These are phyloP conservation scores for Sarcophaga subvicina DNA, from an alignment of 2,888 invertebrate genomes.

Conservation along the genomic window DNA sequence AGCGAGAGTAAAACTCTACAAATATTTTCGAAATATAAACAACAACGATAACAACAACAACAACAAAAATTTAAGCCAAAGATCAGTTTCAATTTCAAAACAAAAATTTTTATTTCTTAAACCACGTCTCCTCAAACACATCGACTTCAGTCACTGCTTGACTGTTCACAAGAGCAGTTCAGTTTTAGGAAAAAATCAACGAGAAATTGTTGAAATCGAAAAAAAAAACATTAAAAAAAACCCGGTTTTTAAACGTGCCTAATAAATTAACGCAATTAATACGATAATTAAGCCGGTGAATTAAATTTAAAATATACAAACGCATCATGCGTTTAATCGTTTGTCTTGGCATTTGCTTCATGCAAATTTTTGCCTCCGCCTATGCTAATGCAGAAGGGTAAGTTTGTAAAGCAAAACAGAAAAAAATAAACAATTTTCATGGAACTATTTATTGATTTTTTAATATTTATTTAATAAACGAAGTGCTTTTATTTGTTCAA, in stretches of 20 bases:
- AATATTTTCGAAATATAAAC: neutral
- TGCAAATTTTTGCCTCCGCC: slow-evolving; percentile 49
- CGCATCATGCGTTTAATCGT: slow-evolving; percentile 46
- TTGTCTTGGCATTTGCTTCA: slow-evolving; percentile 38
- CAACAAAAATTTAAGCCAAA: too few relatives aligned
- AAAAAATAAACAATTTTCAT: too few relatives aligned
- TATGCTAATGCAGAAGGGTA: slow-evolving; percentile 50
- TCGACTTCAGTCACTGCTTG: slow-evolving; percentile 37
- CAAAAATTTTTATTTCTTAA: neutral
- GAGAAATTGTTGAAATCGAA: neutral
- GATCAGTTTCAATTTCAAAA: neutral
- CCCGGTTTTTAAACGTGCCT: neutral
- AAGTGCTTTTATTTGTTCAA: neutral
- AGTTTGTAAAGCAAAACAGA: slow-evolving; percentile 1
- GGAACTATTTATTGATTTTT: too few relatives aligned
- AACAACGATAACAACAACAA: too few relatives aligned
- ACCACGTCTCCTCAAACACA: neutral
- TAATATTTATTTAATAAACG: neutral
- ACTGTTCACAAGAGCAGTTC: slow-evolving; percentile 47
- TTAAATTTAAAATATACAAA: neutral
- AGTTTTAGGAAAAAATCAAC: neutral
- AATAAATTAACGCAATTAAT: neutral
- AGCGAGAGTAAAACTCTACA: slow-evolving; percentile 7
- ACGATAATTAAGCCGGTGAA: slow-evolving; percentile 7
- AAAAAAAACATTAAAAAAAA: neutral